Evolutionary conservation across 92 coral and sea anemone species (phyloP).

Genomic region (Nematostella vectensis): DNA sequence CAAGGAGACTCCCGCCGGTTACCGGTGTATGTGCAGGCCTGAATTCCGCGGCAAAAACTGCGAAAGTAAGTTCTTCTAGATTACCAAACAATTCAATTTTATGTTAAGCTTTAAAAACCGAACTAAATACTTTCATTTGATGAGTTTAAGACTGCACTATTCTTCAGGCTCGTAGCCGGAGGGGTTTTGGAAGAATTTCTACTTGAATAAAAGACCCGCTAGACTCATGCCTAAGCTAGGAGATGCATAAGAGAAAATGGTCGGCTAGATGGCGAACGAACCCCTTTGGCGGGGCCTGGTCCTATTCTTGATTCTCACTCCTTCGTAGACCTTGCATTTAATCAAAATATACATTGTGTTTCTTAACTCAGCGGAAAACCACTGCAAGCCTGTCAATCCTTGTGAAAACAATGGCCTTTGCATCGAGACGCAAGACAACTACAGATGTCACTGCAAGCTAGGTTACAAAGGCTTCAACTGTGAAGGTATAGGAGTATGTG

Average conservation of each 20-base stretch:
- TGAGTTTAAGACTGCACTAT: too few species aligned
- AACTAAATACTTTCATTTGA: too few species aligned
- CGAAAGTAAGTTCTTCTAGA: constrained; percentile 53
- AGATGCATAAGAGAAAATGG: too few species aligned
- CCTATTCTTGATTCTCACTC: background rate
- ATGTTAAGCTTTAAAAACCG: too few species aligned
- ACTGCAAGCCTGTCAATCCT: constrained; percentile 80
- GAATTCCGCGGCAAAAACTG: constrained; percentile 61
- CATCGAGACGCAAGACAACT: constrained; percentile 62
- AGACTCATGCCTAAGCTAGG: too few species aligned
- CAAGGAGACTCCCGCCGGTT: constrained; percentile 39
- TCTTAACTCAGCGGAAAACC: constrained; percentile 52
- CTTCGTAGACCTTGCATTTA: background rate
- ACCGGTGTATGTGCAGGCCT: constrained; percentile 47
- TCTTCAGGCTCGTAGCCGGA: too few species aligned
- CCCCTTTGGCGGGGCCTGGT: too few species aligned
- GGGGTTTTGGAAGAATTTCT: too few species aligned
- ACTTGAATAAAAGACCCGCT: too few species aligned
- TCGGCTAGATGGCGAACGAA: too few species aligned
- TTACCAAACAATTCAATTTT: too few species aligned
- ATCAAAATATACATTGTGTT: background rate
- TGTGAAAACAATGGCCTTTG: constrained; percentile 79
- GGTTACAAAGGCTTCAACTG: constrained; percentile 77
- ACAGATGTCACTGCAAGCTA: constrained; percentile 74
- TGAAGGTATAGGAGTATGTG: constrained; percentile 40